Base-by-base conservation (phyloP, 2,797 vertebrate genomes). In the Eospalax fontanierii region DNA sequence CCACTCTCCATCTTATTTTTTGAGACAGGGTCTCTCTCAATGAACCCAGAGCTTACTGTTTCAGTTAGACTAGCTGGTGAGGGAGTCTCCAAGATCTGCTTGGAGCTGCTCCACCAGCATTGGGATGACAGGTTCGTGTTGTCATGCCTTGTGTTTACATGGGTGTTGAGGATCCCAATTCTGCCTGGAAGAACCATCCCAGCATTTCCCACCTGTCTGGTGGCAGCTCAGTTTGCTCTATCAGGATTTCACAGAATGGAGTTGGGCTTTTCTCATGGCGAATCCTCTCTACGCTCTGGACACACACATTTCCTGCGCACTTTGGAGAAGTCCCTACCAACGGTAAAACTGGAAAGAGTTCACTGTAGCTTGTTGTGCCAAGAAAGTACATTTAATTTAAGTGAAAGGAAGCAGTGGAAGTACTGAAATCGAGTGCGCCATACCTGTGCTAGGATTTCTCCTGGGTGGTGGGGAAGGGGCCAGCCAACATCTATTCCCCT, bases 161-260 rank as follows among this genome's bases (percentile, higher is more conserved):
- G 50, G 50, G 50, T 14, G 12, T 15, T 54, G 50, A 54, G 14
- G 50, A 54, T 54, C 50, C 50, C 50, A 54, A 14, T 93, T 68
- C 70, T 84, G 63, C 84, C 74, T 21, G 40, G 50, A 88, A 91
- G 65, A 71, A 68, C 94, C 89, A 91, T 46, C 87, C 76, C 81
- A 54, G 79, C 66, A 74, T n/a, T 70, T 78, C 50, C 68, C 81
- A 54, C 73, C 73, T 11, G 54, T 85, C 81, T 40, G 43, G 76
- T 15, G 68, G 91, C 66, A 2, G 80, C 76, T 78, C 24, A 8
- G 57, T 38, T 82, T 33, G 61, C 76, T 94, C 66, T 40, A 38
- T 80, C 74, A 87, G 87, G 75, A 91, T 81, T 88, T 87, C 63
- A 24, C 28, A 79, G 89, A 68, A 68, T 75, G 79, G 21, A 71